These are phyloP conservation scores for Hemichromis elongatus DNA, from an alignment of 2,113 vertebrate genomes.

Conservation along the genomic window DNA sequence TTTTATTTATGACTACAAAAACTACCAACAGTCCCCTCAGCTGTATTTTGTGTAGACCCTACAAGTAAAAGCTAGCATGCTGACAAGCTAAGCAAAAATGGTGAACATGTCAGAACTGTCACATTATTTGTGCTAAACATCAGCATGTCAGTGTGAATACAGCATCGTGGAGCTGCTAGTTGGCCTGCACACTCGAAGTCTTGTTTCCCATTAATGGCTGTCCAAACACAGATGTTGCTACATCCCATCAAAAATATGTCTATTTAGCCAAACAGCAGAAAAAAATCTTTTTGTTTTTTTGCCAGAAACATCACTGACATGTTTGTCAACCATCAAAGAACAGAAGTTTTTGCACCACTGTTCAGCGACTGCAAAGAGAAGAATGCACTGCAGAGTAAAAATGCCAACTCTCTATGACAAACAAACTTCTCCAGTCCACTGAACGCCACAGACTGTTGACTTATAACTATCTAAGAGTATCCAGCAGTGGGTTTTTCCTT, in stretches of 20 bases:
- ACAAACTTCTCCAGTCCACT: conserved; percentile 17
- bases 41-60: not conserved
- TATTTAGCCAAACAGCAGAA: not conserved
- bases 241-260: not conserved
- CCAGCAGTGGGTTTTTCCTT: conserved; percentile 2
- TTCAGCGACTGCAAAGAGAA: not conserved
- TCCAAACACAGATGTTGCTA: not conserved
- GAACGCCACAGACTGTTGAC: conserved; percentile 9
- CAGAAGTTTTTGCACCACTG: not conserved
- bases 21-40: not conserved
- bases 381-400: conserved; percentile 7
- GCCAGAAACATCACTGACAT: not conserved
- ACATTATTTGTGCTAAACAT: not conserved
- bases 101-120: not conserved
- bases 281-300: not conserved
- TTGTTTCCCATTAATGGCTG: not conserved
- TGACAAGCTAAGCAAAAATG: not conserved
- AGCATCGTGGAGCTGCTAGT: not conserved
- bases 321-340: not conserved
- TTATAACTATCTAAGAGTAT: not conserved
- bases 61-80: not conserved
- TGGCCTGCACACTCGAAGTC: not conserved
- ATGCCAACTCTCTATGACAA: conserved; percentile 26
- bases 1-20: not conserved
- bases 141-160: not conserved